Percentiles rank a stretch among this genome's conserved stretches.
Conservation (phyloP, 2,797 vertebrate genomes). For the Etheostoma nigrum region DNA sequence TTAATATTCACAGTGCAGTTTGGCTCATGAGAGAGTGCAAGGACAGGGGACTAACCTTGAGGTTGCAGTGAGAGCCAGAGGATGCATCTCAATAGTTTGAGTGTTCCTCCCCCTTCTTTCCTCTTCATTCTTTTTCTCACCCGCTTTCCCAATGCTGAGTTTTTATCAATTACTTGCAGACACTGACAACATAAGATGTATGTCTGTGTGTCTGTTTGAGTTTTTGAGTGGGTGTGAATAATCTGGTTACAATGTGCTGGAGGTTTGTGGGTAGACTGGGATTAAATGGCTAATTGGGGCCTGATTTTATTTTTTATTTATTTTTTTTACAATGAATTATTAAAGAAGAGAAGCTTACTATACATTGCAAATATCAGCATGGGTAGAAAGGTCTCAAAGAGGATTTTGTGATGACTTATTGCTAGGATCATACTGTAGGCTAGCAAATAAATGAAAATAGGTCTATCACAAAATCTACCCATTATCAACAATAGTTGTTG, state of each 20-base stretch:
- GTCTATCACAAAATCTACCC: background rate
- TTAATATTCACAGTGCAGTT: conserved; percentile 72
- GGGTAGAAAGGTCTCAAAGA: background rate
- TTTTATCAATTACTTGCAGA: conserved; percentile 58
- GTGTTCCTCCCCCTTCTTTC: conserved; percentile 3
- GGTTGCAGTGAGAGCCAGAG: conserved; percentile 55
- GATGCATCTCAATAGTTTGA: conserved; percentile 52
- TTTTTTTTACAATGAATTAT: background rate
- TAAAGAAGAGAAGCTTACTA: conserved; percentile 9
- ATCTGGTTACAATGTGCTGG: conserved; percentile 45
- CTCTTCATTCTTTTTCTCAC: conserved; percentile 8
- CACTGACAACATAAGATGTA: conserved; percentile 32
- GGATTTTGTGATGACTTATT: conserved; percentile 13
- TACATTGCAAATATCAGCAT: conserved; percentile 12
- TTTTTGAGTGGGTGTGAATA: conserved; percentile 42
- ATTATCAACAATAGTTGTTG: background rate
- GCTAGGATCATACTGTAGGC: background rate
- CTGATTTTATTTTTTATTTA: conserved; percentile 12
- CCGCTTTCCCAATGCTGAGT: conserved; percentile 6
- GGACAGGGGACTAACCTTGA: conserved; percentile 73
- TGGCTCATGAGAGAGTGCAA: conserved; percentile 68
- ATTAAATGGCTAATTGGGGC: conserved; percentile 42
- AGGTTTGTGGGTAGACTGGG: conserved; percentile 30
- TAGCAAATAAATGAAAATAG: conserved; percentile 9
- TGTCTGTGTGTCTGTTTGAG: conserved; percentile 28